Percentiles rank a stretch among this genome's conserved stretches.
These are phyloP conservation scores for Pseudopleuronectes americanus DNA, from an alignment of 2,797 vertebrate genomes.

Conservation along the genomic window DNA sequence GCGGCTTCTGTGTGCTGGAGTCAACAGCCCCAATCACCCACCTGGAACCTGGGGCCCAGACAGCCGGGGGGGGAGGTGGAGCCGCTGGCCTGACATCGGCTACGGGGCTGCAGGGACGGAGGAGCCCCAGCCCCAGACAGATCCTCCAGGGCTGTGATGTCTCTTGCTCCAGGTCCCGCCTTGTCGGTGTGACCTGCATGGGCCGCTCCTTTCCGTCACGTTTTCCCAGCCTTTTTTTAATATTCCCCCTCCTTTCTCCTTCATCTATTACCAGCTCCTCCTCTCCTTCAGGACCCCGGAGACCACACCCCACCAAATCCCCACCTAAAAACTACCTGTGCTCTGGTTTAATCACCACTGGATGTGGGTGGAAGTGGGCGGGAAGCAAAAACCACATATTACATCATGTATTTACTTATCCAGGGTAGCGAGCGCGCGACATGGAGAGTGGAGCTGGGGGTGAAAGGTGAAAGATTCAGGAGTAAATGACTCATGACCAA, in stretches of 20 bases:
- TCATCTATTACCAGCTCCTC: constrained; percentile 29
- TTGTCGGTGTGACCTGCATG: constrained; percentile 44
- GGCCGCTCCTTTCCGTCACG: constrained; percentile 34
- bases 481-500: constrained; percentile 83
- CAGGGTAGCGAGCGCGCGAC: constrained; percentile 68
- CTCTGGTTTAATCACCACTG: constrained; percentile 68
- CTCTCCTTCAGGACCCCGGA: constrained; percentile 25
- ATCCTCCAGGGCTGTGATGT: constrained; percentile 25
- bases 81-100: constrained; percentile 45
- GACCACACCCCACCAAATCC: constrained; percentile 55
- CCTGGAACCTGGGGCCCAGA: constrained; percentile 80
- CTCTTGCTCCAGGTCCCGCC: constrained; percentile 22
- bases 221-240: constrained; percentile 39
- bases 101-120: constrained; percentile 47
- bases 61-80: constrained; percentile 61
- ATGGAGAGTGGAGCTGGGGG: constrained; percentile 71
- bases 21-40: constrained; percentile 76
- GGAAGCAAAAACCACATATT: constrained; percentile 73
- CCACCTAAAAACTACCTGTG: constrained; percentile 52
- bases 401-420: constrained; percentile 82
- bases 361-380: constrained; percentile 51
- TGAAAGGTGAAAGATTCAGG: constrained; percentile 81
- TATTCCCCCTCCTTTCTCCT: constrained; percentile 25
- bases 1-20: constrained; percentile 55
- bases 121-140: constrained; percentile 46